phyloP scores from a whole-genome alignment of 2,797 vertebrate species.

The Dermochelys coriacea region DNA sequence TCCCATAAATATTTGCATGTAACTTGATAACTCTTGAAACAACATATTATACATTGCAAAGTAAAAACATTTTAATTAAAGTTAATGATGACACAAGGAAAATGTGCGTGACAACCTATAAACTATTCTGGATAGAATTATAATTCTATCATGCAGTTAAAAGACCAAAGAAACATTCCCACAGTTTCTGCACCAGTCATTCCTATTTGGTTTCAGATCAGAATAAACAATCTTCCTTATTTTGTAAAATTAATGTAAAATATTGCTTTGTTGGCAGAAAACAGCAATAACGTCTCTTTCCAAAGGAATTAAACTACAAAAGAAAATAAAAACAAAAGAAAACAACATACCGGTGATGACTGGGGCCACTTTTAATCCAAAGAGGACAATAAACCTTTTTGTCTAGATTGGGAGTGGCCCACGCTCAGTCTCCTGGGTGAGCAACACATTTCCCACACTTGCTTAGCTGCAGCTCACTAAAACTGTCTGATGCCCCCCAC shows the following conservation, averaged over 20 bases:
- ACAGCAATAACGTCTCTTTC: conserved; percentile 51
- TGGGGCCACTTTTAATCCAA: neutral
- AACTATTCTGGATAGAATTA: conserved; percentile 40
- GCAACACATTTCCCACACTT: neutral
- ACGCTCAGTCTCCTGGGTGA: neutral
- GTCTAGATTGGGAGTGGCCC: neutral
- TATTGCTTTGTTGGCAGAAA: conserved; percentile 65
- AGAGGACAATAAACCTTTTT: conserved; percentile 10
- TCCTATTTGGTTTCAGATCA: conserved; percentile 49
- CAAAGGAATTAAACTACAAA: conserved; percentile 28
- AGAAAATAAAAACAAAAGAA: conserved; percentile 15
- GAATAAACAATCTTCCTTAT: conserved; percentile 58
- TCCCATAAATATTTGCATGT: conserved; percentile 28
- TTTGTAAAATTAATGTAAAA: conserved; percentile 69
- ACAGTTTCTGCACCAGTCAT: conserved; percentile 64
- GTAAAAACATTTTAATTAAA: conserved; percentile 34
- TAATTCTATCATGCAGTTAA: conserved; percentile 35
- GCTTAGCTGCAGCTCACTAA: neutral
- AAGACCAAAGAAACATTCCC: conserved; percentile 56
- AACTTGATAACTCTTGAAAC: conserved; percentile 64
- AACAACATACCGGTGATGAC: neutral
- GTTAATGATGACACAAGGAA: neutral
- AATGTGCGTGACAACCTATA: conserved; percentile 51
- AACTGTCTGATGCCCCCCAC: neutral
- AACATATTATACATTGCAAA: conserved; percentile 5